Base-by-base conservation (phyloP, 2,113 vertebrate genomes). In the Hippocampus guttulatus region DNA sequence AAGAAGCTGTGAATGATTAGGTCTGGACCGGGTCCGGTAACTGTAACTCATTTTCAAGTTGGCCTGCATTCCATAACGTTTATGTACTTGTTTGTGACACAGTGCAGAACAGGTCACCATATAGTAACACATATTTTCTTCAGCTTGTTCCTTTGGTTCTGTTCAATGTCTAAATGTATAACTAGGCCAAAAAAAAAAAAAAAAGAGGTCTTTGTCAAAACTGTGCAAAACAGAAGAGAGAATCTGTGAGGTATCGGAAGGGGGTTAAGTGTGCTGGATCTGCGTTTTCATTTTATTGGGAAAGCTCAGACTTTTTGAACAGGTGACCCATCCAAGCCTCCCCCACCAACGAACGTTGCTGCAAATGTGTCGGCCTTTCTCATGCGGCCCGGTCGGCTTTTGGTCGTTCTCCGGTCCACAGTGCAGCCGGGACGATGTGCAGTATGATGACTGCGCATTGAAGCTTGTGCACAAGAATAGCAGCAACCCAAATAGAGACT, bases 261-360 rank as follows among this genome's bases (percentile, higher is more conserved):
- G 63, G 76, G 79, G 81, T 87, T 85, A 81, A 66, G 68, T 68
- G 74, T 76, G 73, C 61, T 54, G 77, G 78, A 68, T 84, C 79
- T 80, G 76, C 75, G 33, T 88, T 88, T 90, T 91, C 79, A 88
- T 91, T 90, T 91, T 87, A 81, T 90, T 77, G 3, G 85, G 87
- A 84, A 84, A 70, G 79, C 64, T 66, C 30, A 67, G 73, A 61
- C 82, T 90, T 85, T 90, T 92, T 90, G 76, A 90, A 91, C 89
- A 91, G 88, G 88, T 90, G 90, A 77, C 62, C 67, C 58, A 10
- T 16, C 64, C 70, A 30, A 60, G 15, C 63, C n/a, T 47, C 20
- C 40, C 11, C 77, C 62, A 16, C 52, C 15, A 20, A 20, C 0
- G 30, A 4, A 3, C 9, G 0, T 14, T 67, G 80, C 58, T 66